phyloP scores from a whole-genome alignment of 2,888 invertebrate genomes.

The Oligia fasciuncula region DNA sequence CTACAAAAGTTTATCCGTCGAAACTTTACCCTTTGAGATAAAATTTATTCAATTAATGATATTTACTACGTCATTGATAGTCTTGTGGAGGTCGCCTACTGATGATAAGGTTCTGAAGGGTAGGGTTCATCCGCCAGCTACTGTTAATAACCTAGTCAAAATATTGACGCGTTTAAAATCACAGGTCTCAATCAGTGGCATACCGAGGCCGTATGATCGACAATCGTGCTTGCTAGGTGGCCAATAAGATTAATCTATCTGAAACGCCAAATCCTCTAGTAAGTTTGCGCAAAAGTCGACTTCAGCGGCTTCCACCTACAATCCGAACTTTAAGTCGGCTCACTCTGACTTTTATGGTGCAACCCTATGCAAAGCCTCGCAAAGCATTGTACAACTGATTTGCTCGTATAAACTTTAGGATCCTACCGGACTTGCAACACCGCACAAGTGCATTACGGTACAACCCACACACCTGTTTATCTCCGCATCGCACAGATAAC shows the following conservation, averaged over 20 bases:
- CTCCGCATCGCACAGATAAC: conserved; percentile 80
- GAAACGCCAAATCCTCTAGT: too few relatives aligned
- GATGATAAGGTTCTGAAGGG: background rate
- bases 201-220: background rate
- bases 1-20: conserved; percentile 38
- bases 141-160: background rate
- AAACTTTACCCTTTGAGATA: conserved; percentile 26
- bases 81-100: background rate
- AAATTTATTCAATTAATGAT: conserved; percentile 30
- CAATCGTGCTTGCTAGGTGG: background rate
- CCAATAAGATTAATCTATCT: background rate
- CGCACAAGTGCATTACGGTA: conserved; percentile 61
- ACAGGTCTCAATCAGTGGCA: background rate
- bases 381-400: background rate
- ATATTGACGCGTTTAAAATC: background rate
- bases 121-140: background rate
- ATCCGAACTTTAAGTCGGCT: background rate
- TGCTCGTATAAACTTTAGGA: background rate
- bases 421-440: conserved; percentile 36
- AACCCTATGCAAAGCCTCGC: background rate
- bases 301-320: background rate
- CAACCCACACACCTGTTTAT: conserved; percentile 82
- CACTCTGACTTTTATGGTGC: background rate
- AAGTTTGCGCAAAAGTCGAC: background rate
- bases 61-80: background rate